Evolutionary conservation across 2,797 vertebrate species (phyloP), one percentile per base, ranked within the genome.

Genomic region (Neostethus bicornis): DNA sequence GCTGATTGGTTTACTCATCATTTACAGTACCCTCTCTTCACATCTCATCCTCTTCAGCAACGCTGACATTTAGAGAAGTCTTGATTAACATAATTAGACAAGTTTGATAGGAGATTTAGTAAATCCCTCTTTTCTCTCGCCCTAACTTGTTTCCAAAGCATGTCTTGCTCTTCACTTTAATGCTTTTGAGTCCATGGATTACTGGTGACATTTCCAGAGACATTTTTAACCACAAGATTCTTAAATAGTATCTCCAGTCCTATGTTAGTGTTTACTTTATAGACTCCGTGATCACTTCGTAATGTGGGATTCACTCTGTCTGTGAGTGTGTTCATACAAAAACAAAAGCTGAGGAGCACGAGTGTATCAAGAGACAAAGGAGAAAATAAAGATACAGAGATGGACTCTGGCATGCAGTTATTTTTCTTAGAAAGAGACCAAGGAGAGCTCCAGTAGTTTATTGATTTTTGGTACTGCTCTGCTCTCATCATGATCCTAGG

Each of bases 81-180:
- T 93, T 94, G 91, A 97, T 94, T 94, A 95, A 93, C 94, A 94
- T 96, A 96, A 96, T 96, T 95, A 95, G 94, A 93, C 93, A 94
- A 93, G 91, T 93, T 94, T 95, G 92, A 92, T 92, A 91, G 93
- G 92, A 62, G 91, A 95, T 95, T 94, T 95, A 87, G 90, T 44
- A 95, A 96, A 96, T 95, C 93, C 92, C 79, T 45, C 71, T 63
- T 83, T 87, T 85, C 75, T 82, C 57, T 73, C 64, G 2, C 74
- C 80, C 72, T 68, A 79, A 78, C 85, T 85, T 90, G 78, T 89
- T 91, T 84, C 81, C 77, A 61, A n/a, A 56, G 78, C 83, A 81
- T 73, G 83, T 80, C 79, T 84, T 45, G 51, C 77, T 81, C 83
- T 65, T 65, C 57, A 44, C 43, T 26, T 77, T 88, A 86, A 89